Conservation (phyloP, 53 echinoderm and acorn worm species). For the Paracentrotus lividus region DNA sequence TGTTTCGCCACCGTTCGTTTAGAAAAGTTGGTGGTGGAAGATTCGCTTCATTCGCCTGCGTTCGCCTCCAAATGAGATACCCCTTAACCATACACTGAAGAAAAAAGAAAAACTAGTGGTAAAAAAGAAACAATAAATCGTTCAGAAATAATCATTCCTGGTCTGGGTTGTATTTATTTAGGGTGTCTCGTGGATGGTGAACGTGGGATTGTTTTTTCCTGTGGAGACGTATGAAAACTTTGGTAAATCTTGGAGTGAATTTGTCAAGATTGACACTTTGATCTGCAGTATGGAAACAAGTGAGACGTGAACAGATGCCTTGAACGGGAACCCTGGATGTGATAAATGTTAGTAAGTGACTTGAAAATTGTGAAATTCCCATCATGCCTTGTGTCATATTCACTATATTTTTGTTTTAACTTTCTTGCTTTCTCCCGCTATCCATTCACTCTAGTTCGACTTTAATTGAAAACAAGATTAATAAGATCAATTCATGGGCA, state of each 20-base stretch:
- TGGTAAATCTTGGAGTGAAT: slow-evolving; percentile 4
- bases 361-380: background rate
- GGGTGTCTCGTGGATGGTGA: background rate
- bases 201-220: slow-evolving; percentile 27
- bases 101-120: background rate
- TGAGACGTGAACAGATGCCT: background rate
- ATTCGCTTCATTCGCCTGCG: too few species aligned
- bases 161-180: slow-evolving; percentile 1
- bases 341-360: too few species aligned
- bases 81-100: too few species aligned
- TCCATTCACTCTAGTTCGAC: too few species aligned
- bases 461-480: too few species aligned
- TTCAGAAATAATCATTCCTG: background rate
- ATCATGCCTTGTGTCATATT: background rate
- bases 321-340: background rate
- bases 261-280: background rate
- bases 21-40: too few species aligned
- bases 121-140: background rate
- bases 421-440: background rate
- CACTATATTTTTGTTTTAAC: background rate
- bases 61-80: too few species aligned
- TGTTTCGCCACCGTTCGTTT: too few species aligned
- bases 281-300: slow-evolving; percentile 16
- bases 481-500: too few species aligned
- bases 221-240: slow-evolving; percentile 9